phyloP scores from a whole-genome alignment of 2,888 invertebrate genomes.

The Mantis religiosa region DNA sequence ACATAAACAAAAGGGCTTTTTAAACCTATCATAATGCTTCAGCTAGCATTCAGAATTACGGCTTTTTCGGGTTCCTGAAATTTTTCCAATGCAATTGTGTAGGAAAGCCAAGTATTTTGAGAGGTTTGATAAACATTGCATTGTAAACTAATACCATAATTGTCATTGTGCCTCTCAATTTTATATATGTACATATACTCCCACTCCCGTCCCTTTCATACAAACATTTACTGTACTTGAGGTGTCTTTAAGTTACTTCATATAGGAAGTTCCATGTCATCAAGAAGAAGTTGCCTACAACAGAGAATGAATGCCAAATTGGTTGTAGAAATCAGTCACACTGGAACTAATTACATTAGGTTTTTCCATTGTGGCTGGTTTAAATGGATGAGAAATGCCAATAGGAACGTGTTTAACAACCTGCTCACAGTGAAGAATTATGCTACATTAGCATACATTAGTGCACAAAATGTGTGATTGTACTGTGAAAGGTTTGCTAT shows the following conservation, averaged over 20 bases:
- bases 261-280: background rate
- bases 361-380: background rate
- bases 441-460: background rate
- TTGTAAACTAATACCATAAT: too few relatives aligned
- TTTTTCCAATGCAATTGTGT: too few relatives aligned
- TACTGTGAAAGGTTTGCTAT: background rate
- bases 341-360: background rate
- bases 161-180: too few relatives aligned
- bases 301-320: background rate
- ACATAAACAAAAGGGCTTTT: too few relatives aligned
- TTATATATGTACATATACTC: too few relatives aligned
- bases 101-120: too few relatives aligned
- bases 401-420: background rate
- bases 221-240: too few relatives aligned
- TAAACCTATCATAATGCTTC: too few relatives aligned
- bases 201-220: too few relatives aligned
- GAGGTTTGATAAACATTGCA: too few relatives aligned
- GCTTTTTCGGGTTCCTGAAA: too few relatives aligned
- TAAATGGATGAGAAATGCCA: background rate
- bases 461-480: background rate
- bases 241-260: background rate
- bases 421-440: background rate
- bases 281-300: background rate
- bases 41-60: too few relatives aligned
- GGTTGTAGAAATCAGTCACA: background rate